These are phyloP conservation scores for Silvanus unidentatus DNA, from an alignment of 2,888 invertebrate species.

Conservation along the genomic window DNA sequence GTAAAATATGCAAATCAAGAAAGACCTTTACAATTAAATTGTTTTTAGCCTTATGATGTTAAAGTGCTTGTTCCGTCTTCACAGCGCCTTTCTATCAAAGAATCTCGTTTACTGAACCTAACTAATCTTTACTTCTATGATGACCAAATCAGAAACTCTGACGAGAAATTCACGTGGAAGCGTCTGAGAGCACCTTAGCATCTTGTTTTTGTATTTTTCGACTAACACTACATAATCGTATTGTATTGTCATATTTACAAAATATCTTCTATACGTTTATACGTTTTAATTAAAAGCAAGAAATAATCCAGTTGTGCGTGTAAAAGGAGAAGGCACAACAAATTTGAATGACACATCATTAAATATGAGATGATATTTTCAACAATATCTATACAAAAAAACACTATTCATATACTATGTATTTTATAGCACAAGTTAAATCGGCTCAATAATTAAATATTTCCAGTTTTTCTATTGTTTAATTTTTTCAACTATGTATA, in stretches of 20 bases:
- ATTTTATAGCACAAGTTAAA: constrained; percentile 15
- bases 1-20: too few relatives aligned
- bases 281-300: constrained; percentile 1
- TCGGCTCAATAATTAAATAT: too few relatives aligned
- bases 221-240: too few relatives aligned
- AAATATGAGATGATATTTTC: constrained; percentile 19
- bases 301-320: constrained; percentile 37
- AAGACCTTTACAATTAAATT: too few relatives aligned
- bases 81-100: not conserved
- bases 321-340: constrained; percentile 42
- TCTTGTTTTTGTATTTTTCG: too few relatives aligned
- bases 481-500: constrained; percentile 14
- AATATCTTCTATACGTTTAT: constrained; percentile 8
- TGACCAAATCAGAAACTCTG: too few relatives aligned
- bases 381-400: constrained; percentile 1
- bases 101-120: constrained; percentile 5
- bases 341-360: constrained; percentile 30
- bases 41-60: too few relatives aligned
- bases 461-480: too few relatives aligned
- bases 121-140: not conserved
- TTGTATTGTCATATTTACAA: not conserved
- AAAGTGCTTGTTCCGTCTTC: not conserved
- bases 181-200: too few relatives aligned
- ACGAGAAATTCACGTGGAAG: too few relatives aligned
- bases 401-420: constrained; percentile 6